Evolutionary conservation across 2,113 vertebrate genomes (phyloP).

Genomic region (Picathartes gymnocephalus): DNA sequence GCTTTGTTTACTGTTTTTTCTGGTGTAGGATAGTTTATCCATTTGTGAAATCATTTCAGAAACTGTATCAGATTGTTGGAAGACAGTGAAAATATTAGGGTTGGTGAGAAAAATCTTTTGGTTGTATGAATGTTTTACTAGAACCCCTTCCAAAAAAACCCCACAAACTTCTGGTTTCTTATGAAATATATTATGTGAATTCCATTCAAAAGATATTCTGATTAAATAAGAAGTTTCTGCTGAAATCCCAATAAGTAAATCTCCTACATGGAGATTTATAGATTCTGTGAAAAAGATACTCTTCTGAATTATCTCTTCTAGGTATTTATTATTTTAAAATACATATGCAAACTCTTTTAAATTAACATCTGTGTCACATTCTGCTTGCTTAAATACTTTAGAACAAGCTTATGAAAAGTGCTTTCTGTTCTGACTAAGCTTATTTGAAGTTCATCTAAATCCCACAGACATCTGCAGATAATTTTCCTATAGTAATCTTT

Average conservation of each 20-base stretch:
- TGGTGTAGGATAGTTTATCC: not conserved
- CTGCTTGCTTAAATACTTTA: not conserved
- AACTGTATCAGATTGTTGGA: not conserved
- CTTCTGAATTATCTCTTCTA: not conserved
- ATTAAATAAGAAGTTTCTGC: not conserved
- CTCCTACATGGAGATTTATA: not conserved
- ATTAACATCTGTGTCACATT: not conserved
- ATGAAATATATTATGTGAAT: not conserved
- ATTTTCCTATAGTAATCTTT: not conserved
- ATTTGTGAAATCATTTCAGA: not conserved
- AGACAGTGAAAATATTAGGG: not conserved
- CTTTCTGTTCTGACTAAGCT: not conserved
- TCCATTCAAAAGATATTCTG: not conserved
- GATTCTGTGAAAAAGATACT: not conserved
- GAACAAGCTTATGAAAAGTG: not conserved
- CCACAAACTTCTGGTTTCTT: not conserved
- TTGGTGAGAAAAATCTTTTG: not conserved
- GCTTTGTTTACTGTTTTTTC: not conserved
- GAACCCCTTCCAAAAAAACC: rapidly evolving
- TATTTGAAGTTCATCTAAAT: not conserved
- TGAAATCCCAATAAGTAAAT: not conserved
- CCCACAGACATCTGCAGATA: not conserved
- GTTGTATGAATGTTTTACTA: not conserved
- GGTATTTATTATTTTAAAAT: not conserved
- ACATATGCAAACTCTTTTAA: not conserved